Evolutionary conservation across 1,140 invertebrate genomes (phyloP), one percentile per base, ranked within the genome.

Genomic region (Euwallacea fornicatus): DNA sequence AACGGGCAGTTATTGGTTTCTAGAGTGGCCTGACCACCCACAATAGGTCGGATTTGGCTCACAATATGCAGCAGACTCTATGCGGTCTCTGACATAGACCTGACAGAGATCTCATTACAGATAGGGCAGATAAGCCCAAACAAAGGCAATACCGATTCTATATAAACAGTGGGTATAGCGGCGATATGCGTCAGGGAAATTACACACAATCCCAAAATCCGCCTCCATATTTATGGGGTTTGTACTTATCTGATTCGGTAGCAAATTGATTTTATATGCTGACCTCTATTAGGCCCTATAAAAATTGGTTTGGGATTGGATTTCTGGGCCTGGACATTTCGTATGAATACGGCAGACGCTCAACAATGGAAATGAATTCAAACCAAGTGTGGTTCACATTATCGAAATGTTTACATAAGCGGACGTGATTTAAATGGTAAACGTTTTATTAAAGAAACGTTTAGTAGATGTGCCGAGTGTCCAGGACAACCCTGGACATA

Each of bases 61-160:
- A 71, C 53, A 69, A 72, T 68, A 69, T 66, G 61, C 73, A 71
- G 68, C 66, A 53, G 69, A 54, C 53, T 53, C 55, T 71, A 59
- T 75, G 70, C 69, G 74, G 75, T 75, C 72, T 67, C 71, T 66
- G 72, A 73, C 73, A 76, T 68, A 76, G 76, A 78, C 73, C 77
- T 77, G 74, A 71, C 76, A 76, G 73, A 78, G 78, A 79, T 79
- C 78, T 79, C 78, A 79, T 79, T 79, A 79, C 78, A 79, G 78
- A 79, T 79, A 79, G 76, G 70, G 73, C 72, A 77, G 78, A 79
- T 79, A 79, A 79, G 77, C 78, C 76, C 74, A 67, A 73, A 76
- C 77, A 79, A 79, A 77, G 76, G 76, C 77, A 78, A 79, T 78
- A 77, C 76, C 77, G 77, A 77, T 78, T 79, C 77, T 75, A 78